Evolutionary conservation across 2,888 invertebrate species (phyloP).

Genomic region (Leptarthrus brevirostris): DNA sequence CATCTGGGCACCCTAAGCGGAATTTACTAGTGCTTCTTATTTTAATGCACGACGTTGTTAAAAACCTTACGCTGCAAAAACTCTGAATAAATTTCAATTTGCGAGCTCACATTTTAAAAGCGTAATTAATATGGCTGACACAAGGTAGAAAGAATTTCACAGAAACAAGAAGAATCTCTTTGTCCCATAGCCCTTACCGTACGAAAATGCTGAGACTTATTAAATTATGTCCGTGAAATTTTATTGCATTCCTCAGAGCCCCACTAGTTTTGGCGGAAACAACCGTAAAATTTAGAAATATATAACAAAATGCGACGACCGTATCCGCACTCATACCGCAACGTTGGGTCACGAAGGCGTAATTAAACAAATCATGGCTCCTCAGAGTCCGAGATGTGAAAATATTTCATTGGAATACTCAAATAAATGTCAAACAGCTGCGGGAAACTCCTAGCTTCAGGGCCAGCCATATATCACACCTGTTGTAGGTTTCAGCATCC

Average conservation of each 20-base stretch:
- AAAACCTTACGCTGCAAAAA: conserved; percentile 25
- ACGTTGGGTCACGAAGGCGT: background rate
- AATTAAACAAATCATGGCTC: conserved; percentile 37
- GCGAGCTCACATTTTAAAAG: conserved; percentile 14
- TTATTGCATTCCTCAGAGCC: conserved; percentile 8
- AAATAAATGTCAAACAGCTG: conserved; percentile 43
- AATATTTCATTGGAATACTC: conserved; percentile 10
- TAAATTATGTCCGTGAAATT: conserved; percentile 31
- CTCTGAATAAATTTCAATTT: conserved; percentile 44
- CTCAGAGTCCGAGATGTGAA: background rate
- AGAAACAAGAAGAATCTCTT: conserved; percentile 25
- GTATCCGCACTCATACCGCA: background rate
- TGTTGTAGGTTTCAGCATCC: conserved; percentile 36
- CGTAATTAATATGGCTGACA: conserved; percentile 34
- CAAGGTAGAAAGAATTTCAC: conserved; percentile 13
- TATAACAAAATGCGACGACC: conserved; percentile 15
- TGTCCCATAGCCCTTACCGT: background rate
- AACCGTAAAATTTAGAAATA: conserved; percentile 24
- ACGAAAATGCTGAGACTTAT: conserved; percentile 45
- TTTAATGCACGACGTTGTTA: conserved; percentile 14
- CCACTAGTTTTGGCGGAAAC: background rate
- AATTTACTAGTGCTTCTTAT: background rate
- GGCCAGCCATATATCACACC: conserved; percentile 40
- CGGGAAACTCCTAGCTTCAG: background rate
- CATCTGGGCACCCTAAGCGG: background rate